Conservation (phyloP, 1,140 invertebrate species). For the Pissodes strobi region DNA sequence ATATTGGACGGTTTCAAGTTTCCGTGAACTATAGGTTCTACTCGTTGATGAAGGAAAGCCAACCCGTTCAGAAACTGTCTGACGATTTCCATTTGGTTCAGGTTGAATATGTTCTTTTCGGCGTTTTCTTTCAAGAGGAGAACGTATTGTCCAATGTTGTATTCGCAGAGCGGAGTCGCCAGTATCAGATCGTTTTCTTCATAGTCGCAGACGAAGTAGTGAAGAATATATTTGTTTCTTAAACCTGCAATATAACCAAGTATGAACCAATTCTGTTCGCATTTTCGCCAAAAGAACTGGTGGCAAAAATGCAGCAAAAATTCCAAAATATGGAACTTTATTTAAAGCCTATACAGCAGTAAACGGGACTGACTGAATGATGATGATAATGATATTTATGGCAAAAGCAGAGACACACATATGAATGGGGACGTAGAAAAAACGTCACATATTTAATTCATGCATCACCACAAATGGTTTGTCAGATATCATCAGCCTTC, state of each 20-base stretch:
- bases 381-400: too few relatives aligned
- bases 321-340: too few relatives aligned
- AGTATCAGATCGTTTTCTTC: slow-evolving; percentile 48
- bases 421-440: too few relatives aligned
- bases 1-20: slow-evolving; percentile 57
- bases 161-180: slow-evolving; percentile 51
- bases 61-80: slow-evolving; percentile 51
- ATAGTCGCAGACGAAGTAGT: slow-evolving; percentile 46
- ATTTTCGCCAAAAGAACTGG: too few relatives aligned
- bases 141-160: slow-evolving; percentile 52
- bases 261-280: too few relatives aligned
- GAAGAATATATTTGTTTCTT: slow-evolving; percentile 46
- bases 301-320: too few relatives aligned
- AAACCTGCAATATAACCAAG: slow-evolving; percentile 34
- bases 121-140: slow-evolving; percentile 43
- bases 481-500: too few relatives aligned
- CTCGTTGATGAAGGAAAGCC: slow-evolving; percentile 49
- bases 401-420: too few relatives aligned
- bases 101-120: slow-evolving; percentile 32
- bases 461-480: too few relatives aligned
- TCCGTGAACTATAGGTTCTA: slow-evolving; percentile 53
- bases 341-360: too few relatives aligned
- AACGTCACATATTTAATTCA: too few relatives aligned
- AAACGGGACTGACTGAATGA: too few relatives aligned
- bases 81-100: slow-evolving; percentile 39